Conservation (phyloP, 2,113 vertebrate species). For the Rhagologus leucostigma region DNA sequence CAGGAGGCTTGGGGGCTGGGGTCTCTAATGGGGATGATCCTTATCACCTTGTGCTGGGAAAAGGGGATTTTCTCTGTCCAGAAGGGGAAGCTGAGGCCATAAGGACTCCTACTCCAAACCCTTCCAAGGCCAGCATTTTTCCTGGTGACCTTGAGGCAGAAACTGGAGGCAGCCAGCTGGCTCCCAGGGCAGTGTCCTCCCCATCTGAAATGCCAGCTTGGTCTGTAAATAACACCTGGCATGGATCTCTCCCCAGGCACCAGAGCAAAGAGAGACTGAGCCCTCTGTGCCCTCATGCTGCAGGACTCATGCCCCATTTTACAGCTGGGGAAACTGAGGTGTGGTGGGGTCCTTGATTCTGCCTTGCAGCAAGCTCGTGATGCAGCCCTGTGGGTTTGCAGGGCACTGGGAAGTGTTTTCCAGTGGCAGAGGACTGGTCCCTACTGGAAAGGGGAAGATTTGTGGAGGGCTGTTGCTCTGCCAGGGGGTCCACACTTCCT, state of each 20-base stretch:
- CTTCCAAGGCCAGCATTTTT: accelerated
- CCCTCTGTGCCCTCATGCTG: background rate
- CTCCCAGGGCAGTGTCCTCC: background rate
- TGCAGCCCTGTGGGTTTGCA: background rate
- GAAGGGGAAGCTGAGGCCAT: background rate
- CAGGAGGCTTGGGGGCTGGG: background rate
- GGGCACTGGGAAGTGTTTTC: background rate
- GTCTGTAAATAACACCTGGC: background rate
- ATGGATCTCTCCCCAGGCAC: accelerated
- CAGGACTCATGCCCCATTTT: background rate
- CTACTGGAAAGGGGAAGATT: background rate
- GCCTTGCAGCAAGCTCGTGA: accelerated
- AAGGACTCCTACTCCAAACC: background rate
- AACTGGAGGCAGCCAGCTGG: background rate
- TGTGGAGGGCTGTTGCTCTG: background rate
- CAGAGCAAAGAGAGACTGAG: background rate
- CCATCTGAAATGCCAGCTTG: background rate
- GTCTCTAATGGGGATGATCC: background rate
- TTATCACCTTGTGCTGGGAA: accelerated
- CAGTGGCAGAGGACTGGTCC: background rate
- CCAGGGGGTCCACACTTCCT: background rate
- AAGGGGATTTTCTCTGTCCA: background rate
- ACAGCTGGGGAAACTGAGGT: background rate
- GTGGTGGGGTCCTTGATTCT: accelerated
- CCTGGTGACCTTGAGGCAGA: background rate